Percentiles rank a stretch among this genome's conserved stretches.
Evolutionary conservation across 2,888 invertebrate species (phyloP).

Genomic region (Scrobipalpa atriplicella): DNA sequence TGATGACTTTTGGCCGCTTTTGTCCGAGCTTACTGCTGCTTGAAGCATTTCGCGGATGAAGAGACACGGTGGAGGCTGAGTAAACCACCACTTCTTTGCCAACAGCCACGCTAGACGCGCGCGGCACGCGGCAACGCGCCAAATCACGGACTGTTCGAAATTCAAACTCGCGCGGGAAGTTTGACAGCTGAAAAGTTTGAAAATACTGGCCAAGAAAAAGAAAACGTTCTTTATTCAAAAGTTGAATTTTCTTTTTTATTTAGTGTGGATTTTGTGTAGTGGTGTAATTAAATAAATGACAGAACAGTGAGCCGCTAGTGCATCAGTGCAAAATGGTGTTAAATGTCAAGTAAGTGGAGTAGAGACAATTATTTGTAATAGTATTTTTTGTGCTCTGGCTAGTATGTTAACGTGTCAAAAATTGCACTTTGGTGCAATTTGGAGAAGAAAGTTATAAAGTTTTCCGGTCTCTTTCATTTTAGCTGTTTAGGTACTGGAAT

Average conservation of each 20-base stretch:
- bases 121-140: constrained; percentile 44
- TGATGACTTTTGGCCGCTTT: constrained; percentile 38
- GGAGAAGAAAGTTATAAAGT: constrained; percentile 1
- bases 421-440: constrained; percentile 8
- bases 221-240: not conserved
- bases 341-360: constrained; percentile 70
- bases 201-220: not conserved
- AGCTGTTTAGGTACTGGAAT: not conserved
- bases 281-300: constrained; percentile 45
- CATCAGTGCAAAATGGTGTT: constrained; percentile 70
- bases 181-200: constrained; percentile 19
- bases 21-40: constrained; percentile 47
- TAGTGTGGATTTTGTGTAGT: constrained; percentile 25
- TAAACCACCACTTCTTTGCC: constrained; percentile 52
- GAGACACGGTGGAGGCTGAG: constrained; percentile 62
- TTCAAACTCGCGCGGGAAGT: constrained; percentile 16
- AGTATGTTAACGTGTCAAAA: constrained; percentile 30
- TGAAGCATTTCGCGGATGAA: constrained; percentile 63
- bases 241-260: not conserved
- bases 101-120: constrained; percentile 57
- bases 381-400: constrained; percentile 31
- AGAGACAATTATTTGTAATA: constrained; percentile 41
- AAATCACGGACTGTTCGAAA: not conserved
- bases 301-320: constrained; percentile 46
- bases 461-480: constrained; percentile 26